A percentile compares a stretch with the other conserved stretches of the same genome.
Conservation (phyloP, 2,888 invertebrate species). For the Scaptomyza caliginosa region DNA sequence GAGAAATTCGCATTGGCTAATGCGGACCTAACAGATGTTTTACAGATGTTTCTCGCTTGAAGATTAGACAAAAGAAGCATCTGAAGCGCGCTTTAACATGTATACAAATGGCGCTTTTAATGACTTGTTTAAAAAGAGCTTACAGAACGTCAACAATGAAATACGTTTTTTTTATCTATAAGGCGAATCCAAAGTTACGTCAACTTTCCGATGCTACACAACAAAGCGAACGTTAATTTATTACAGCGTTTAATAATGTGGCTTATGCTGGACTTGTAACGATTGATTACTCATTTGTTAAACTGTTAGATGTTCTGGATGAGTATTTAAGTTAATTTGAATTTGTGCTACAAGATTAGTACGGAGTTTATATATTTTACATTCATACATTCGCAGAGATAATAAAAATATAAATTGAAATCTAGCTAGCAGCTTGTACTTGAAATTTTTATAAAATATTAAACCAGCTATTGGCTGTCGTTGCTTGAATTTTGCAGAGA, state of each 20-base stretch:
- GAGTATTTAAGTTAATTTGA: neutral
- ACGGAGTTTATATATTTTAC: too few relatives aligned
- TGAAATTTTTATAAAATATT: too few relatives aligned
- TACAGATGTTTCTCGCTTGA: neutral
- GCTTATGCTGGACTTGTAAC: conserved; percentile 25
- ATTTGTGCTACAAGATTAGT: too few relatives aligned
- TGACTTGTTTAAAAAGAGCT: neutral
- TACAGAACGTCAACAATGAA: neutral
- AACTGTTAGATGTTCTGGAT: neutral
- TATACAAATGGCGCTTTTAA: neutral
- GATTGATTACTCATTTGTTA: neutral
- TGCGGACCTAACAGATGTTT: neutral
- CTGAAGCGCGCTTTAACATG: neutral
- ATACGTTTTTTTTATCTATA: neutral
- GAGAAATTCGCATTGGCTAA: neutral
- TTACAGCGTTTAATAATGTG: conserved; percentile 16
- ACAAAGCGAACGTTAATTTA: conserved; percentile 9
- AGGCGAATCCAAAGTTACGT: conserved; percentile 6
- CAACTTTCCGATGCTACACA: conserved; percentile 13
- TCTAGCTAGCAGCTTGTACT: too few relatives aligned
- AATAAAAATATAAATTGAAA: too few relatives aligned
- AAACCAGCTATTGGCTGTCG: too few relatives aligned
- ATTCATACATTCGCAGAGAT: neutral
- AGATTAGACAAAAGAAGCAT: neutral
- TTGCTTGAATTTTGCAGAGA: too few relatives aligned